Base-by-base conservation (phyloP, 2,888 invertebrate genomes). In the Anaspis maculata region DNA sequence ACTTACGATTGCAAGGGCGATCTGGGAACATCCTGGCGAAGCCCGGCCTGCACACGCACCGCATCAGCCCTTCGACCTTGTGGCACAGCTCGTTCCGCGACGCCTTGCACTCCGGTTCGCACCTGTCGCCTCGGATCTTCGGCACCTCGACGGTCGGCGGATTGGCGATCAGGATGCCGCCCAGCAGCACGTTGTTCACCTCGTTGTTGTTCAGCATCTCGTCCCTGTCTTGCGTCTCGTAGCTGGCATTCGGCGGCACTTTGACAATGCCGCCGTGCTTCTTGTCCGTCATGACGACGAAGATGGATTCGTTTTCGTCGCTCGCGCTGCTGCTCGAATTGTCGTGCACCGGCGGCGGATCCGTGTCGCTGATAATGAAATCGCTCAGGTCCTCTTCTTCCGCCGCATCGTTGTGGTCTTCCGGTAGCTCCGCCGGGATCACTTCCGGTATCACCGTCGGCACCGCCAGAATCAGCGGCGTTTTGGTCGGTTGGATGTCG, bases 11-110 rank as follows among this genome's bases (percentile, higher is more conserved):
- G 58, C 90, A 89, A 13, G 88, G 87, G 45, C 86, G 75, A 57
- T 89, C 89, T 0, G 81, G 82, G 71, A 89, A 89, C 79, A 89
- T 85, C 44, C 90, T 72, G 0, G 87, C 87, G 48, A 89, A 90
- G 1, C 89, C 89, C 15, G 87, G 86, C 45, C 88, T 73, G 51
- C 90, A 90, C 0, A 84, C 72, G 54, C 90, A 90, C 48, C 79
- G 73, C 76, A 80, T 79, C 10, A 75, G 63, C 9, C 76, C 77
- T 24, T 77, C 78, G 4, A 76, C 68, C 45, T 73, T 70, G 49
- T 77, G 77, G 50, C 87, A 89, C 6, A 84, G 67, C 56, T 90
- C 89, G 46, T 88, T 86, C 38, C 81, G 78, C 0, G 80, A 73
- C 0, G 82, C 74, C 51, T 81, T 83, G 51, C 89, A 89, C 42